Evolutionary conservation across 92 coral and sea anemone genomes (phyloP), one percentile per base, ranked within the genome.

Genomic region (Heliopora coerulea): DNA sequence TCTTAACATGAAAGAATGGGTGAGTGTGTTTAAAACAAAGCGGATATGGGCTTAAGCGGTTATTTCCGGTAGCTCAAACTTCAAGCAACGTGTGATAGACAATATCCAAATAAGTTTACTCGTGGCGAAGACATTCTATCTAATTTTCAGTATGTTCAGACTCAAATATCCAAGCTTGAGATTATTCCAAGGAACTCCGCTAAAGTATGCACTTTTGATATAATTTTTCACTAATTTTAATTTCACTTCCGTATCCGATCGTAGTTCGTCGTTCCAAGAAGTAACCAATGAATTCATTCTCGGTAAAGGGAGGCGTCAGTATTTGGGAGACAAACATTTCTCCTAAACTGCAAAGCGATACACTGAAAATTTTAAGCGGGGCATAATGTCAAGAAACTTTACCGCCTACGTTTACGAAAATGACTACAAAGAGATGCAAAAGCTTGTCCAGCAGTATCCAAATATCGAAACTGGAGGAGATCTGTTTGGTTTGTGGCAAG

Each of bases 401-500:
- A 39, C 57, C 2, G 77, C 77, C 15, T 28, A 54, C 54, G 77
- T 88, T 41, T 85, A 88, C 39, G 87, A 88, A 34, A 79, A 82
- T 25, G 93, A 85, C 33, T 85, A 56, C 73, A 82, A 78, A 49
- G 80, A 85, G 68, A 81, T 87, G 10, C 80, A 84, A 29, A 74
- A 86, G 48, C 78, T 84, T 83, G 89, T 90, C 39, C 65, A 80
- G 27, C 80, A 41, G 60, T 84, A 80, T 37, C 82, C 64, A 41
- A 37, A 86, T 33, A 84, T 86, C 19, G 97, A 91, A 68, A 91
- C 91, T n/a, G 97, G 97, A 11, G 97, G 97, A 9, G 96, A 90
- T 62, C 62, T 90, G 84, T 90, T 90, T 68, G 96, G 96, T 42
- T 68, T 90, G 57, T 91, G 97, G 97, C 67, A 81, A 33, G 86